These are phyloP conservation scores for Ctenosaura bakeri DNA, from an alignment of 2,797 vertebrate species.

Conservation along the genomic window DNA sequence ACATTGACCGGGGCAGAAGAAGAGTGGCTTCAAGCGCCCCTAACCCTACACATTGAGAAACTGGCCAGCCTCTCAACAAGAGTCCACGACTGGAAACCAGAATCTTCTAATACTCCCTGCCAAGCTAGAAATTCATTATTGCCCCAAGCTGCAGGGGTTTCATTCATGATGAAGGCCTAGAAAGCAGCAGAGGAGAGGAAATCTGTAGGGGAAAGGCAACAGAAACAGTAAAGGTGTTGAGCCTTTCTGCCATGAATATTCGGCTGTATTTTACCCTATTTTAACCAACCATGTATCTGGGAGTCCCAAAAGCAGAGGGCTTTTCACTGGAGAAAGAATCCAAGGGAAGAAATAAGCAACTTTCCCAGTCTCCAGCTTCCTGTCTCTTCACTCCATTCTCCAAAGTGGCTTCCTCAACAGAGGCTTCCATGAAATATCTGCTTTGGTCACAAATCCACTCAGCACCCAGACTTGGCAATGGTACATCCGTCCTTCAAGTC, in stretches of 20 bases:
- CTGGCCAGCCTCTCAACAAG: background rate
- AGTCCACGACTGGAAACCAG: too few species aligned
- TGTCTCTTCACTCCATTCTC: background rate
- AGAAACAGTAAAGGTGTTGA: background rate
- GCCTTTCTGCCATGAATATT: background rate
- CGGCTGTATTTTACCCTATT: too few species aligned
- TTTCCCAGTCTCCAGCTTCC: background rate
- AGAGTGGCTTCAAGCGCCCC: background rate
- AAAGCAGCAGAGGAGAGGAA: background rate
- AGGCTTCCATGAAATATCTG: background rate
- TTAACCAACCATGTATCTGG: background rate
- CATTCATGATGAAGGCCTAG: background rate
- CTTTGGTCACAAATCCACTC: background rate
- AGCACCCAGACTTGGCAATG: slow-evolving; percentile 10
- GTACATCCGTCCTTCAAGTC: slow-evolving; percentile 16
- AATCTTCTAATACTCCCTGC: background rate
- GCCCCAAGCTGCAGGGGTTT: background rate
- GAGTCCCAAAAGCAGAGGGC: too few species aligned
- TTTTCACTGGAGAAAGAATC: background rate
- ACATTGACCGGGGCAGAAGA: background rate
- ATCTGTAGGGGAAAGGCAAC: background rate
- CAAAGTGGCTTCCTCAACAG: background rate
- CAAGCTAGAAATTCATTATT: background rate
- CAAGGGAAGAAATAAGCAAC: background rate
- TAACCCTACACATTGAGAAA: background rate